Conservation (phyloP, 2,113 vertebrate species). For the Lampris incognitus region DNA sequence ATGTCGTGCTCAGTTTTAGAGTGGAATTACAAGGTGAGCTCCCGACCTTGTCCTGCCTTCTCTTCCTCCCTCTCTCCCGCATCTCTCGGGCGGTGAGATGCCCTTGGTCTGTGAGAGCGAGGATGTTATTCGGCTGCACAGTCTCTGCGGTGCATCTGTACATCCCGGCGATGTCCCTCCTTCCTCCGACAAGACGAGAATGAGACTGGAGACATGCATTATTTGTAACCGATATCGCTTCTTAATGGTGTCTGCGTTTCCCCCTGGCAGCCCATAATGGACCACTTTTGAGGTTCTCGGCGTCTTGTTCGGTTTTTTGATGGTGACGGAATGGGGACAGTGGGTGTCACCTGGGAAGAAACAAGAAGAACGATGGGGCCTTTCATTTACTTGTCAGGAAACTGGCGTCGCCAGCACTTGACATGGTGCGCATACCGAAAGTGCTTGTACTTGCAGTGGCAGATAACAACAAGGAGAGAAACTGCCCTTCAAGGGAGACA, state of each 20-base stretch:
- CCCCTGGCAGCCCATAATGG: constrained; percentile 81
- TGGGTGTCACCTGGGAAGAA: constrained; percentile 80
- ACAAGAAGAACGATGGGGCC: constrained; percentile 75
- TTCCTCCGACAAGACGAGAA: constrained; percentile 69
- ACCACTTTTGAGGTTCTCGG: constrained; percentile 78
- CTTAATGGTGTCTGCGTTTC: constrained; percentile 79
- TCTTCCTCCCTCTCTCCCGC: not conserved
- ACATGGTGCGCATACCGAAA: constrained; percentile 70
- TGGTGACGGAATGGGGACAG: constrained; percentile 84
- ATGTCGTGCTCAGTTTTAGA: constrained; percentile 37
- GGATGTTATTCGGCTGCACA: constrained; percentile 48
- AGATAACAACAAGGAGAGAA: constrained; percentile 60
- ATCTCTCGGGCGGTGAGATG: constrained; percentile 54
- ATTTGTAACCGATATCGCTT: constrained; percentile 82
- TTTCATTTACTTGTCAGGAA: constrained; percentile 79
- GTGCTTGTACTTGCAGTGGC: constrained; percentile 55
- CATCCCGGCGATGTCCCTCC: constrained; percentile 48
- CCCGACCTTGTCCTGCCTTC: constrained; percentile 3
- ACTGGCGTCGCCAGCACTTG: constrained; percentile 69
- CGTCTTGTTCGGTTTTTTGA: constrained; percentile 76
- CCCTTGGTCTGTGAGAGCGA: constrained; percentile 59
- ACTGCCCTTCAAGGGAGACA: constrained; percentile 56
- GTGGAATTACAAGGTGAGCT: constrained; percentile 25
- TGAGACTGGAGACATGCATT: constrained; percentile 81
- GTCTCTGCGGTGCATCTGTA: constrained; percentile 60